Evolutionary conservation across 2,113 vertebrate genomes (phyloP), one percentile per base, ranked within the genome.

Genomic region (Phycodurus eques): DNA sequence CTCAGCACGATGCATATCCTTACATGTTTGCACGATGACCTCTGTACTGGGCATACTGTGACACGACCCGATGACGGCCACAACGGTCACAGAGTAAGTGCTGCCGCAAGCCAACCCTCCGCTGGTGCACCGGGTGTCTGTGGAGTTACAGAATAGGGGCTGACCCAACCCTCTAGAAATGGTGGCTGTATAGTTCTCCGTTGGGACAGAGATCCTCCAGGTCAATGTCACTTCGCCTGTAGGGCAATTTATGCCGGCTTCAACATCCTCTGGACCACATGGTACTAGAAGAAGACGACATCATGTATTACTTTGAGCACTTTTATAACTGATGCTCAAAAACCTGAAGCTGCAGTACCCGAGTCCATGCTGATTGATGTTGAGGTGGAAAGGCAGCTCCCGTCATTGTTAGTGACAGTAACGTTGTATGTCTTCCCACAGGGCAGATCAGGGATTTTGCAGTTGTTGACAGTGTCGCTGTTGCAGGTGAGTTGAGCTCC

Each of bases 351-450:
- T 6, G 31, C 9, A 3, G 13, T 77, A 92, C 92, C 91, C 63
- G 92, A 88, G 43, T 88, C 75, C 83, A 92, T 84, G 74, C 49
- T 85, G 75, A 88, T 60, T 5, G 81, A 14, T 4, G 73, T 9
- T 0, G 91, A 93, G 33, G 73, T 73, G 57, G 86, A 84, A 2
- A 5, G 51, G 66, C 92, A 93, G 57, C 27, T 70, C 67, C 83
- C 90, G 27, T 91, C 79, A 2, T 66, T 6, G 71, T 82, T 75
- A 22, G 67, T 85, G 31, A 92, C 91, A 0, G 66, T 84, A 74
- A 91, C 78, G 0, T 53, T 87, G 80, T 91, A 92, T 14, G 6
- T 85, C 62, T 61, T 77, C 20, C 90, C 91, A 54, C 91, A 93
- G 44, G 71, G 80, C 76, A 90, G 69, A 54, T 80, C 66, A 10